Conservation (phyloP, 2,113 vertebrate species). For the Aegotheles bennettii region DNA sequence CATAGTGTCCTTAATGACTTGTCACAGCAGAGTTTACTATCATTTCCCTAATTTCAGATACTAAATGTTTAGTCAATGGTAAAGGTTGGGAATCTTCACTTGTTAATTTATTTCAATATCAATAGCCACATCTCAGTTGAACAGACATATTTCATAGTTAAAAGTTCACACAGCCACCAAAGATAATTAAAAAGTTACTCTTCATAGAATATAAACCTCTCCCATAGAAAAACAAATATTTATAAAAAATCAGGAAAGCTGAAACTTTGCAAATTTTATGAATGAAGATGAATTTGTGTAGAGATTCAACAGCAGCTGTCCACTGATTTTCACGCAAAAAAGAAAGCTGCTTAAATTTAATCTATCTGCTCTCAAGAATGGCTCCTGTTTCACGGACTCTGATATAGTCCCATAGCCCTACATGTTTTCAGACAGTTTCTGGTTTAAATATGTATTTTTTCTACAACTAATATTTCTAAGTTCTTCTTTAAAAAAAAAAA, state of each 20-base stretch:
- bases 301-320: not conserved
- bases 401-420: not conserved
- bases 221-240: not conserved
- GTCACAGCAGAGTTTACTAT: not conserved
- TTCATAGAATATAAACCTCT: fast-evolving
- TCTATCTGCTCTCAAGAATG: not conserved
- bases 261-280: not conserved
- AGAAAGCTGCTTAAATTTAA: not conserved
- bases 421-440: not conserved
- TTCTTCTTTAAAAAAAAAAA: too few species aligned
- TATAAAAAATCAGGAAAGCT: not conserved
- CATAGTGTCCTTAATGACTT: not conserved
- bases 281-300: not conserved
- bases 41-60: not conserved
- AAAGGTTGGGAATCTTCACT: not conserved
- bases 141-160: not conserved
- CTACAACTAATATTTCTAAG: not conserved
- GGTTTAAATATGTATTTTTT: not conserved
- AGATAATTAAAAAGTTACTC: not conserved
- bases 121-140: not conserved
- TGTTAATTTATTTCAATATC: not conserved
- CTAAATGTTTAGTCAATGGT: not conserved
- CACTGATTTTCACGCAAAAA: not conserved
- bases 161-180: not conserved
- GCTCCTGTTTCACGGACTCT: not conserved